Base-by-base conservation (phyloP, 2,888 invertebrate species). In the Xestia c-nigrum region DNA sequence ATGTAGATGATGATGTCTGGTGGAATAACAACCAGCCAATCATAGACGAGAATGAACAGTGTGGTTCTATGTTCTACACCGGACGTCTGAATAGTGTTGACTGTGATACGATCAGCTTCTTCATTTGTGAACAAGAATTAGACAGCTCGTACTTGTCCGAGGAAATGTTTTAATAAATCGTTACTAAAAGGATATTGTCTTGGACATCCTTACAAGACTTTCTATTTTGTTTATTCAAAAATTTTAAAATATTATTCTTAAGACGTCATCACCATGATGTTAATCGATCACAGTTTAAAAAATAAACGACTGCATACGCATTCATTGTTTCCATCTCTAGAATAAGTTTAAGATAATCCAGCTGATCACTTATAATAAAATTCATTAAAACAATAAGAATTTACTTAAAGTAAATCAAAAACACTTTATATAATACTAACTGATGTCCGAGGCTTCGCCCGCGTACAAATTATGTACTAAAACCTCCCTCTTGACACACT, bases 1-100 rank as follows among this genome's bases (percentile, higher is more conserved):
- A 84, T 63, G 80, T 91, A 40, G 90, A 90, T 59, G 94, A 94
- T 0, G 93, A 93, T 75, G 75, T 86, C 0, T 84, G 84, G 9
- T 95, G 95, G 95, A 92, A 91, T 9, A 81, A 87, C 57, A 83
- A 88, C 0, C 94, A 95, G 67, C 95, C 95, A 92, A 91, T 0
- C 91, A 87, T 0, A 92, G 88, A 10, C 83, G 61, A 61, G 14
- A 24, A 85, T 0, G 93, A 94, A 76, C 82, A 77, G 7, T 95
- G 95, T 72, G 95, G 95, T 10, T 92, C 94, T 5, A 94, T 95
- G 94, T 94, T 93, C 84, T 94, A 91, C 88, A 89, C 90, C 46
- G 94, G 94, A 6, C 81, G 87, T 0, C 88, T 94, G 1, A 94
- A 94, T 74, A 93, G 93, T 76, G 87, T 95, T 14, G 83, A 84